Evolutionary conservation across 2,888 invertebrate species (phyloP), one percentile per base, ranked within the genome.

Genomic region (Eristalinus aeneus): DNA sequence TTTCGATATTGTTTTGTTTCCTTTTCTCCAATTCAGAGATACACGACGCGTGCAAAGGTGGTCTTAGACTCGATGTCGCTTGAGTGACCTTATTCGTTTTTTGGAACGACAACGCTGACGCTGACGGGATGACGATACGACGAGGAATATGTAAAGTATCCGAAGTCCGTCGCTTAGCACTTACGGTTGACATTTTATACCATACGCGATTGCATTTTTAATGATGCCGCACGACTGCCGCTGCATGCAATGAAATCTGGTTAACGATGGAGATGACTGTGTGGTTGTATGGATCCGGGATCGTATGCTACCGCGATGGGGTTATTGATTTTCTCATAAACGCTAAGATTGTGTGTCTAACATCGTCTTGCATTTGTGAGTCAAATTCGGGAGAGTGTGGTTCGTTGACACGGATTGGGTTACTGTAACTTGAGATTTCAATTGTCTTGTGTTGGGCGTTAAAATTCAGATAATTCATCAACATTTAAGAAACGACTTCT

Each of bases 21-120:
- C 34, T 58, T 53, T 60, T 61, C 34, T 16, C 58, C 9, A 64
- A 10, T 73, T 39, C 22, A 63, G 65, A 65, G 39, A 71, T 27
- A 53, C 8, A 73, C 46, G 56, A 39, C 31, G 34, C 5, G 11
- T 53, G 31, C 34, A 1, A 34, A 68, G 60, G 72, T 72, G 68
- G 73, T 60, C 77, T 73, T 74, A 86, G 81, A 81, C 86, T 82
- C 65, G 69, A 65, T 82, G 81, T 82, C 86, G 77, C 69, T 82
- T 82, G 77, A 71, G 73, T 82, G 86, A 82, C 81, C 86, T 82
- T 86, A 86, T 86, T 82, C 86, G 73, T 77, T 74, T 79, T 75
- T 75, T 65, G 22, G 69, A 85, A 46, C 46, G 46, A 9, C 46
- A 46, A 46, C 39, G 12, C 5, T 12, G 1, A 12, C 39, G 39